A percentile compares a stretch with the other conserved stretches of the same genome.
phyloP scores from a whole-genome alignment of 2,797 vertebrate species.

The Dendrocincla tyrannina region DNA sequence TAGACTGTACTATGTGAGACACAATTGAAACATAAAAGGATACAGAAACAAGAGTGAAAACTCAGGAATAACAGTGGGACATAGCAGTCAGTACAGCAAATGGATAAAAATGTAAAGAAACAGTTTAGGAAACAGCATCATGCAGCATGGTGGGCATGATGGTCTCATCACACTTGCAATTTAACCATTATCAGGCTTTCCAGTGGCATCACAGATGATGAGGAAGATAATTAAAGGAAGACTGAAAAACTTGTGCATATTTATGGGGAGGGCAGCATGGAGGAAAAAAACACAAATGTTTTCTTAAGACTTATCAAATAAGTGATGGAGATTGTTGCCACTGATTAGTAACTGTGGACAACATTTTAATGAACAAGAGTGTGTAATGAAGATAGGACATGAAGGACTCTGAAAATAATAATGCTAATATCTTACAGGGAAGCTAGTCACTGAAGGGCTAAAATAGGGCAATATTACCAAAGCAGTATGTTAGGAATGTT shows the following conservation, averaged over 20 bases:
- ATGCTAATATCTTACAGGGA: neutral
- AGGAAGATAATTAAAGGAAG: neutral
- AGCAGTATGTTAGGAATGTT: neutral
- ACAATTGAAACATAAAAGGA: neutral
- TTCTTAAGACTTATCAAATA: neutral
- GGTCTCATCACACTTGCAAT: neutral
- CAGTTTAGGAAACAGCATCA: neutral
- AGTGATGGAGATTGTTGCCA: neutral
- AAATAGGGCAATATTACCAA: neutral
- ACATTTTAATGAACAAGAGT: neutral
- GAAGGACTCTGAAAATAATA: neutral
- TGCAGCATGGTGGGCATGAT: neutral
- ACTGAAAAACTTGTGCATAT: neutral
- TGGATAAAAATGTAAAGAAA: neutral
- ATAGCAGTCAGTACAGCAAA: neutral
- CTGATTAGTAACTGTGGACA: neutral
- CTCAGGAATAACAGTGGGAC: neutral
- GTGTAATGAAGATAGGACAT: neutral
- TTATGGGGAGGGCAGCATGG: neutral
- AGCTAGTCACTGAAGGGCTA: neutral
- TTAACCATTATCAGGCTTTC: neutral
- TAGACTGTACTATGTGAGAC: neutral
- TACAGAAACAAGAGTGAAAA: neutral
- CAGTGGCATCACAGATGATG: neutral
- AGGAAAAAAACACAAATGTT: neutral